Evolutionary conservation across 2,888 invertebrate genomes (phyloP).

Genomic region (Cybosia mesomella): DNA sequence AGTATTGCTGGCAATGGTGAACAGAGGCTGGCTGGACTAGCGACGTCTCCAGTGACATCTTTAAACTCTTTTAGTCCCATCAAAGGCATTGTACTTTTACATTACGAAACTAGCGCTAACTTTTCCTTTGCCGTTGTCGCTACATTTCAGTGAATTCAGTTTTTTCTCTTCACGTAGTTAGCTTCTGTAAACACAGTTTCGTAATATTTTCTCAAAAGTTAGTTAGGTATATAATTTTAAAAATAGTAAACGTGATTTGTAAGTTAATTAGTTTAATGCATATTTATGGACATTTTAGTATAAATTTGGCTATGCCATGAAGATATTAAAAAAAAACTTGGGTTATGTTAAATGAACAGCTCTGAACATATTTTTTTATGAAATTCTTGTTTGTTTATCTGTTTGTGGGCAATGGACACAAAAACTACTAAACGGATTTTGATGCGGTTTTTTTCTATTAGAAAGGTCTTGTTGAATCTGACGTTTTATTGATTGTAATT

Average conservation of each 20-base stretch:
- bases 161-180: constrained; percentile 13
- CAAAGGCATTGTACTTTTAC: constrained; percentile 50
- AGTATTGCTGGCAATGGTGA: constrained; percentile 38
- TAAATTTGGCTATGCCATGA: neutral
- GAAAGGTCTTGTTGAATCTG: too few relatives aligned
- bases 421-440: too few relatives aligned
- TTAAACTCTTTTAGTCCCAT: constrained; percentile 46
- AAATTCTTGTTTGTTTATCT: too few relatives aligned
- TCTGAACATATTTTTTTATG: too few relatives aligned
- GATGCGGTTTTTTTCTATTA: too few relatives aligned
- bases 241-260: neutral
- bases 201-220: neutral
- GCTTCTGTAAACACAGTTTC: constrained; percentile 1
- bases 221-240: neutral
- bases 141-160: constrained; percentile 18
- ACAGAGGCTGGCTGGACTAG: constrained; percentile 49
- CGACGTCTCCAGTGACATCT: constrained; percentile 47
- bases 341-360: too few relatives aligned
- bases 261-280: neutral
- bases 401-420: too few relatives aligned
- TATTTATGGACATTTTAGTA: neutral
- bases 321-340: too few relatives aligned
- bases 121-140: constrained; percentile 28
- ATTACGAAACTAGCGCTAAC: constrained; percentile 38
- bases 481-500: too few relatives aligned